Conservation (phyloP, 2,113 vertebrate genomes). For the Myotis brandtii region DNA sequence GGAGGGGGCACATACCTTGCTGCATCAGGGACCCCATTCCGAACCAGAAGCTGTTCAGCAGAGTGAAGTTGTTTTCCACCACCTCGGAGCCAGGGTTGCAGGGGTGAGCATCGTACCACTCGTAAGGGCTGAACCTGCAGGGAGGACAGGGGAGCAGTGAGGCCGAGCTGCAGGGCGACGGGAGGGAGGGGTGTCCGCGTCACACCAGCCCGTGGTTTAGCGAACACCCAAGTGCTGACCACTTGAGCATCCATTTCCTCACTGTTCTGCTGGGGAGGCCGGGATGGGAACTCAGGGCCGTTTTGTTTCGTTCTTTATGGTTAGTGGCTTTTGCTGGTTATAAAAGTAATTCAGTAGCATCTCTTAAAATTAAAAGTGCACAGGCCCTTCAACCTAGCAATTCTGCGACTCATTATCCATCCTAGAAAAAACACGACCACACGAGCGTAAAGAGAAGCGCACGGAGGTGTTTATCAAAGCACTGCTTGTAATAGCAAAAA, state of each 20-base stretch:
- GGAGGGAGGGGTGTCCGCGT: fast-evolving
- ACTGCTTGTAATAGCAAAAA: neutral
- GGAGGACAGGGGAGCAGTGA: neutral
- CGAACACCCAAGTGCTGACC: fast-evolving
- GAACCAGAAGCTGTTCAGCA: constrained; percentile 99
- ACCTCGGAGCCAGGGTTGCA: constrained; percentile 97
- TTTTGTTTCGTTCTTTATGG: constrained; percentile 15
- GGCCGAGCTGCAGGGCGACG: fast-evolving
- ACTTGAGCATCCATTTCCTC: neutral
- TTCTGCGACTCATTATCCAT: constrained; percentile 49
- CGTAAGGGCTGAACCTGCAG: constrained; percentile 96
- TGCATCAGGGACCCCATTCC: constrained; percentile 99
- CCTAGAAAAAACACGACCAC: neutral
- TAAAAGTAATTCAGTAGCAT: constrained; percentile 36
- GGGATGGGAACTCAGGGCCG: neutral
- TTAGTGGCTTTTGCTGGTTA: constrained; percentile 57
- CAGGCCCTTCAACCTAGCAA: constrained; percentile 55
- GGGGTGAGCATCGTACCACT: constrained; percentile 98
- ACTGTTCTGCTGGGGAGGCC: neutral
- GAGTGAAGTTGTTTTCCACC: constrained; percentile 99
- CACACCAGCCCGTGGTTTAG: neutral
- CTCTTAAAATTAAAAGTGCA: constrained; percentile 68
- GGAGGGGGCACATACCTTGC: constrained; percentile 90
- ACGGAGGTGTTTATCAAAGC: constrained; percentile 49
- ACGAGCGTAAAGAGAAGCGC: neutral